phyloP scores from a whole-genome alignment of 2,888 invertebrate genomes.

The Antitype chi region DNA sequence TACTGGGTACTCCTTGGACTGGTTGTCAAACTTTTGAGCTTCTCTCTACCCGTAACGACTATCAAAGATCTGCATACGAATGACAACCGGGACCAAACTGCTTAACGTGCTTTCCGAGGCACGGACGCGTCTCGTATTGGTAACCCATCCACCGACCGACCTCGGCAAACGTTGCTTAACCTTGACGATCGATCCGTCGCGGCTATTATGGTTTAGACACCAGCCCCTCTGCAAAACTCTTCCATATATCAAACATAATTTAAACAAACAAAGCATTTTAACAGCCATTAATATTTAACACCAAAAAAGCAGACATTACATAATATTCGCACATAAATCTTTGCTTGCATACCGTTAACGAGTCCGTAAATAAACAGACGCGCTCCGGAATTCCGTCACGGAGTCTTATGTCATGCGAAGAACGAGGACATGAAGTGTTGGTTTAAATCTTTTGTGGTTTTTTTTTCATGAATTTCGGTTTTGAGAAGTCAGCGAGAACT shows the following conservation, averaged over 20 bases:
- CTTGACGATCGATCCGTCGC: too few relatives aligned
- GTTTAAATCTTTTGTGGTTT: neutral
- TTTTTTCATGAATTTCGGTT: slow-evolving; percentile 6
- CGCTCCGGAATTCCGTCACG: slow-evolving; percentile 45
- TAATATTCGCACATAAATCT: slow-evolving; percentile 51
- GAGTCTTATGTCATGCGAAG: slow-evolving; percentile 37
- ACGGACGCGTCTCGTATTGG: too few relatives aligned
- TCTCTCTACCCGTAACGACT: too few relatives aligned
- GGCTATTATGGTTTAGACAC: too few relatives aligned
- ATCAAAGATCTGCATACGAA: too few relatives aligned
- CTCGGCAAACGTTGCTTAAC: too few relatives aligned
- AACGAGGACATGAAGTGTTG: slow-evolving; percentile 13
- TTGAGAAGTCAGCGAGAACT: neutral
- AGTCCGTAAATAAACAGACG: slow-evolving; percentile 42
- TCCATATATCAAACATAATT: neutral
- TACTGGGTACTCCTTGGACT: too few relatives aligned
- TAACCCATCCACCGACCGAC: too few relatives aligned
- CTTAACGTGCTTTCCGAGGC: too few relatives aligned
- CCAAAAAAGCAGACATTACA: slow-evolving; percentile 42
- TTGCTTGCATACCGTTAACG: slow-evolving; percentile 28
- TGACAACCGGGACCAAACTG: too few relatives aligned
- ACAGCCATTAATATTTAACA: slow-evolving; percentile 7
- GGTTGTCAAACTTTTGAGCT: too few relatives aligned
- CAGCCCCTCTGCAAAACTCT: neutral
- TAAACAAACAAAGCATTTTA: slow-evolving; percentile 32